A percentile compares a stretch with the other conserved stretches of the same genome.
phyloP scores from a whole-genome alignment of 1,140 invertebrate genomes.

The Drosophila leontia region DNA sequence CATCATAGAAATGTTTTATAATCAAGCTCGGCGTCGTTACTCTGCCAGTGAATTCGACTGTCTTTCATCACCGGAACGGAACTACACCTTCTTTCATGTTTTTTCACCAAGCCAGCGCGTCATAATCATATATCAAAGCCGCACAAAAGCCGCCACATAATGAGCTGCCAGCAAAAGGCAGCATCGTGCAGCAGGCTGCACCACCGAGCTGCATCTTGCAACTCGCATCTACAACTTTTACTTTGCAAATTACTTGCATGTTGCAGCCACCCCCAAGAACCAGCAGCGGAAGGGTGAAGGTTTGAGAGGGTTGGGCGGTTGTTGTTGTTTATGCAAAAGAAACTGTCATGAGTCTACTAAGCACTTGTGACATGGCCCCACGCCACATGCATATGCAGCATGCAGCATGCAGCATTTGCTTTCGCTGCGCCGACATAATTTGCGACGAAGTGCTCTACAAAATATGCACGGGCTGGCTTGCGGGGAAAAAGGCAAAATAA shows the following conservation, averaged over 20 bases:
- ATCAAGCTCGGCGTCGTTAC: neutral
- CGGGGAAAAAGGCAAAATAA: slow-evolving; percentile 72
- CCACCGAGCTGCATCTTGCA: slow-evolving; percentile 38
- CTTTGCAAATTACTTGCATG: slow-evolving; percentile 81
- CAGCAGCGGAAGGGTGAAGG: neutral
- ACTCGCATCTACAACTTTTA: slow-evolving; percentile 54
- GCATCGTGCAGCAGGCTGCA: slow-evolving; percentile 45
- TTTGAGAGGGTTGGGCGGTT: neutral
- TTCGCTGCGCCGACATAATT: slow-evolving; percentile 79
- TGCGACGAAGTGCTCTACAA: slow-evolving; percentile 74
- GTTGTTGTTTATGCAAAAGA: slow-evolving; percentile 55
- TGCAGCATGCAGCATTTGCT: slow-evolving; percentile 76
- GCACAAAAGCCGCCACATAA: slow-evolving; percentile 68
- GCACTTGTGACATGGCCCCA: slow-evolving; percentile 78
- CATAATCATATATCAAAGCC: slow-evolving; percentile 63
- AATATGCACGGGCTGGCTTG: slow-evolving; percentile 34
- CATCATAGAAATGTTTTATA: neutral
- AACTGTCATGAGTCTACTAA: slow-evolving; percentile 74
- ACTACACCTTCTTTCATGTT: slow-evolving; percentile 35
- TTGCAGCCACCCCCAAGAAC: slow-evolving; percentile 22
- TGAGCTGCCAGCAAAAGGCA: slow-evolving; percentile 73
- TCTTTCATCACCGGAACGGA: slow-evolving; percentile 7
- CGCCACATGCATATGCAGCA: slow-evolving; percentile 64
- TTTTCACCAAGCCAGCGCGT: slow-evolving; percentile 33
- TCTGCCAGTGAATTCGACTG: neutral